A percentile compares a stretch with the other conserved stretches of the same genome.
phyloP scores from a whole-genome alignment of 2,797 vertebrate species.

The Myripristis jacobus region DNA sequence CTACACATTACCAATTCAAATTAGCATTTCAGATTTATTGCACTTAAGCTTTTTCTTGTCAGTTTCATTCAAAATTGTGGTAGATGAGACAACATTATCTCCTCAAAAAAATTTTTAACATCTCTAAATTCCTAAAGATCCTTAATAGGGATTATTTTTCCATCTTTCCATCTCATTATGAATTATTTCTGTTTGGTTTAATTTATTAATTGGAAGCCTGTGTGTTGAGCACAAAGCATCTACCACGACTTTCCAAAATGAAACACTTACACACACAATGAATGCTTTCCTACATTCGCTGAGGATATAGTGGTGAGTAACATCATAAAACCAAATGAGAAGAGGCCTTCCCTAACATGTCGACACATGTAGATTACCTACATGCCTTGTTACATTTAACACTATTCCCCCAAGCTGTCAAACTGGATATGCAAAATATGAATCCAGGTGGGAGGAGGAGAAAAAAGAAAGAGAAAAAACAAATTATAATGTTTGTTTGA shows the following conservation, averaged over 20 bases:
- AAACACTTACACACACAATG: conserved; percentile 9
- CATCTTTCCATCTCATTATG: not conserved
- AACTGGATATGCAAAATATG: conserved; percentile 68
- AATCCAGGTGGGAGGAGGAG: conserved; percentile 51
- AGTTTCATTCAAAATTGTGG: not conserved
- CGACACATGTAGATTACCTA: conserved; percentile 55
- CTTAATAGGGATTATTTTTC: not conserved
- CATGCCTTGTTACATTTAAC: conserved; percentile 55
- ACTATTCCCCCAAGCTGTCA: conserved; percentile 68
- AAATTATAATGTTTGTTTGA: conserved; percentile 37
- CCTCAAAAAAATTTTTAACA: not conserved
- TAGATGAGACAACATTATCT: not conserved
- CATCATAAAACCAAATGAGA: conserved; percentile 51
- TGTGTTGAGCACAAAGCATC: not conserved
- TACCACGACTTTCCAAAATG: not conserved
- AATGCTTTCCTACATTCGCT: not conserved
- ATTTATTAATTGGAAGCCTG: not conserved
- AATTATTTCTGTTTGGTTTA: not conserved
- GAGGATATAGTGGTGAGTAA: conserved; percentile 36
- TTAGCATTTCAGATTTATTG: not conserved
- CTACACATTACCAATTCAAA: not conserved
- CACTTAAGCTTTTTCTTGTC: not conserved
- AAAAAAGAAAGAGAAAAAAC: conserved; percentile 27
- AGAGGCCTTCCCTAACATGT: conserved; percentile 52
- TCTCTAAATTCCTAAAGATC: not conserved